Evolutionary conservation across 1,140 invertebrate species (phyloP).

Genomic region (Penaeus japonicus): DNA sequence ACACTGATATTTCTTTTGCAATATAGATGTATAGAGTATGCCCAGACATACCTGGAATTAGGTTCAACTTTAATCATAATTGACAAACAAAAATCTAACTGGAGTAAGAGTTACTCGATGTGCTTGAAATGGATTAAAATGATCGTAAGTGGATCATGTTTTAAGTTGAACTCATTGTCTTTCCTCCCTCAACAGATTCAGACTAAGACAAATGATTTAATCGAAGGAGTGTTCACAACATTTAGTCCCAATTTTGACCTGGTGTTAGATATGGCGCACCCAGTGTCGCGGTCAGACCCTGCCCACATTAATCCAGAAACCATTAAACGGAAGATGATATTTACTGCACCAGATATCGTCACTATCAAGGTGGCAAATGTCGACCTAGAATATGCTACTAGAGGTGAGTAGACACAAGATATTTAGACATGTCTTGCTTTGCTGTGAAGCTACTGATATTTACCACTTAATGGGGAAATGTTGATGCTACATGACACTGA

Average conservation of each 20-base stretch:
- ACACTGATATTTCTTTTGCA: too few species aligned
- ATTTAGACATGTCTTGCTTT: too few species aligned
- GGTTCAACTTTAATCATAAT: too few species aligned
- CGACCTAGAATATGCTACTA: conserved; percentile 86
- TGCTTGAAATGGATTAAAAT: too few species aligned
- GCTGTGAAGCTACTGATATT: too few species aligned
- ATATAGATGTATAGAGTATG: too few species aligned
- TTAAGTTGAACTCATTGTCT: not conserved
- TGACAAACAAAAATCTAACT: too few species aligned
- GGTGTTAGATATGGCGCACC: conserved; percentile 39
- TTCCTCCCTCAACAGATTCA: conserved; percentile 27
- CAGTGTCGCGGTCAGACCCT: conserved; percentile 13
- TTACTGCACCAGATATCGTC: conserved; percentile 83
- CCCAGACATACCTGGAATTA: too few species aligned
- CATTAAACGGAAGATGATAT: conserved; percentile 74
- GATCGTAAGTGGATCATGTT: not conserved
- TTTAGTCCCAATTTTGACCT: conserved; percentile 52
- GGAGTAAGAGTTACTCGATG: too few species aligned
- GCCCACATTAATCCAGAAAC: conserved; percentile 34
- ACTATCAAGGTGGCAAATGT: conserved; percentile 80
- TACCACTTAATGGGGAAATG: too few species aligned
- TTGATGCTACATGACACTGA: too few species aligned
- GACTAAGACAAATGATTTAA: conserved; percentile 45
- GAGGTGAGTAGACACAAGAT: conserved; percentile 65
- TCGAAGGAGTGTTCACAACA: conserved; percentile 45